A percentile compares a stretch with the other conserved stretches of the same genome.
phyloP scores from a whole-genome alignment of 1,140 invertebrate genomes.

The fruit fly (Drosophila melanogaster) region Release_6_plus_ISO1_MT NT_033779.5:4263501-4264000 shows the following conservation, averaged over 20 bases:
- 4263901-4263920: constrained; percentile 41
- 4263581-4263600: constrained; percentile 20
- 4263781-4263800: constrained; percentile 46
- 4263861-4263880: constrained; percentile 48
- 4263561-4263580: constrained; percentile 50
- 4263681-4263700: constrained; percentile 48
- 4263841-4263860: constrained; percentile 29
- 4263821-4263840: constrained; percentile 13
- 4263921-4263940: constrained; percentile 23
- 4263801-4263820: constrained; percentile 53
- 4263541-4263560: constrained; percentile 61
- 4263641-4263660: constrained; percentile 43
- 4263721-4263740: constrained; percentile 32
- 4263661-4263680: constrained; percentile 32
- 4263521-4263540: constrained; percentile 58
- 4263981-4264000: constrained; percentile 13
- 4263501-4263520: constrained; percentile 53
- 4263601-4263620: constrained; percentile 46
- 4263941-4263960: constrained; percentile 24
- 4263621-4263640: constrained; percentile 21
- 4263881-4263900: constrained; percentile 57
- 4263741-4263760: not conserved
- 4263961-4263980: constrained; percentile 36
- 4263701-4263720: constrained; percentile 52
- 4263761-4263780: not conserved